A percentile compares a stretch with the other conserved stretches of the same genome.
Conservation (phyloP, 2,797 vertebrate species). For the Enteromius paludinosus region DNA sequence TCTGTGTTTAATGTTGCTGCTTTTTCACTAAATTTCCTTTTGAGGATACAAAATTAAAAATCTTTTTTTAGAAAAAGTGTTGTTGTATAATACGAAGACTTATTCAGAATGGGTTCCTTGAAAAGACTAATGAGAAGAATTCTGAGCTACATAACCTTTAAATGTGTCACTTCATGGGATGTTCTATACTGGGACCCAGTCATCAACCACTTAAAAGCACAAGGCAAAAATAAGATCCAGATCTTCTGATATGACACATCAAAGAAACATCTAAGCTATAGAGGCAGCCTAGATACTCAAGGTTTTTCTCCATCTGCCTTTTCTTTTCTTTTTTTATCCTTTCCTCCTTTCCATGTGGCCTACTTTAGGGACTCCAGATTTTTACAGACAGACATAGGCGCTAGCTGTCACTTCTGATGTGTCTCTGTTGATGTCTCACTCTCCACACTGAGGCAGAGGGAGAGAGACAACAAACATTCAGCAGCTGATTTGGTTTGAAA, state of each 20-base stretch:
- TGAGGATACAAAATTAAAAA: neutral
- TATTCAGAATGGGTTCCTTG: neutral
- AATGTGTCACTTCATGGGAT: constrained; percentile 30
- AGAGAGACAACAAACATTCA: constrained; percentile 44
- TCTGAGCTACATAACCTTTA: neutral
- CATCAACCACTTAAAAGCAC: constrained; percentile 42
- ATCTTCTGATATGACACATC: constrained; percentile 47
- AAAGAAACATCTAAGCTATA: constrained; percentile 45
- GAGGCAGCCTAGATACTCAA: constrained; percentile 48
- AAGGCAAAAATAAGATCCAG: constrained; percentile 40
- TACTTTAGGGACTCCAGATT: constrained; percentile 51
- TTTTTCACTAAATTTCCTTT: neutral
- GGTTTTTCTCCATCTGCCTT: constrained; percentile 45
- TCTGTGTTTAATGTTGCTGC: constrained; percentile 12
- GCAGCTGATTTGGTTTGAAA: constrained; percentile 50
- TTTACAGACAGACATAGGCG: constrained; percentile 45
- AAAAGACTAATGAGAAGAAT: neutral
- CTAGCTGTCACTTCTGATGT: constrained; percentile 55
- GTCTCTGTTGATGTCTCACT: constrained; percentile 53
- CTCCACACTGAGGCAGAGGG: constrained; percentile 17
- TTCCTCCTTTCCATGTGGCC: constrained; percentile 44
- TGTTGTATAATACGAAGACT: neutral
- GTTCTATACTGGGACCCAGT: constrained; percentile 22
- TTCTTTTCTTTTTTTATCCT: constrained; percentile 3
- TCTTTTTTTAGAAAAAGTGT: neutral